Evolutionary conservation across 1,140 invertebrate genomes (phyloP), one percentile per base, ranked within the genome.

Genomic region (Tetraneura akinire): DNA sequence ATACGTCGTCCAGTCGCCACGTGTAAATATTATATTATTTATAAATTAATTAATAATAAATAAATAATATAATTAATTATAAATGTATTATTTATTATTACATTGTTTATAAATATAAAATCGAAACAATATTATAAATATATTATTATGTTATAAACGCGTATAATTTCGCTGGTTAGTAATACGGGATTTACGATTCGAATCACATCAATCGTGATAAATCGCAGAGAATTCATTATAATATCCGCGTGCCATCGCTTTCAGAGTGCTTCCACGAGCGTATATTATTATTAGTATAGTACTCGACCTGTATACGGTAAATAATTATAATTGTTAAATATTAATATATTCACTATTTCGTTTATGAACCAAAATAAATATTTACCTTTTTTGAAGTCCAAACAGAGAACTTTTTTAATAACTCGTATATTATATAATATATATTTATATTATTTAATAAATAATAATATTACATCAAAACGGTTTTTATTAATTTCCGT

Each of bases 1-100:
- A 9, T 37, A 32, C 3, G 16, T 62, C 16, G 29, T 32, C 18
- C 32, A n/a, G n/a, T 2, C 18, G 32, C 18, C n/a, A 18, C 60
- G 29, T 62, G 18, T 62, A 32, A 62, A 32, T 62, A 62, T 62
- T 32, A 29, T 62, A 62, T 32, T 62, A 62, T 62, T n/a, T n/a
- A n/a, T n/a, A n/a, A n/a, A n/a, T n/a, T n/a, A n/a, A n/a, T n/a
- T n/a, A n/a, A n/a, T n/a, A n/a, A n/a, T n/a, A n/a, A n/a, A n/a
- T n/a, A n/a, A n/a, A n/a, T n/a, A n/a, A n/a, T n/a, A n/a, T n/a
- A n/a, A n/a, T n/a, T n/a, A n/a, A n/a, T n/a, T n/a, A n/a, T n/a
- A n/a, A n/a, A n/a, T n/a, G n/a, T n/a, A n/a, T n/a, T n/a, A n/a
- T n/a, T n/a, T n/a, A n/a, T n/a, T n/a, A n/a, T n/a, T n/a, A n/a